Evolutionary conservation across 2,797 vertebrate species (phyloP).

Genomic region (Gymnothorax reevesii): DNA sequence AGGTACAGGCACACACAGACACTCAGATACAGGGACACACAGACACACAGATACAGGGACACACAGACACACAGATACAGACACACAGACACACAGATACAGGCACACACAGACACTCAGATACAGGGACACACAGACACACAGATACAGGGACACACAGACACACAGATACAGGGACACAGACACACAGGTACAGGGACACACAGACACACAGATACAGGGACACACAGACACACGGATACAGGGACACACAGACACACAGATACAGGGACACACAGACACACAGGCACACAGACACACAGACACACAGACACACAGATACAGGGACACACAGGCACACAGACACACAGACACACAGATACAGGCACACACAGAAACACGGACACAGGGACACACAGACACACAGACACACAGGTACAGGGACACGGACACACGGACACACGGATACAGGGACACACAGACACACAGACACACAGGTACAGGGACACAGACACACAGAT

Average conservation of each 20-base stretch:
- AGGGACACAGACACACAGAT: neutral
- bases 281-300: too few species aligned
- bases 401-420: conserved; percentile 9
- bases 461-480: neutral
- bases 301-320: neutral
- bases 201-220: too few species aligned
- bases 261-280: too few species aligned
- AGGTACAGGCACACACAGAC: conserved; percentile 4
- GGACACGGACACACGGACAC: neutral
- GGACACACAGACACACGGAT: too few species aligned
- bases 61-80: neutral
- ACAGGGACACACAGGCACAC: neutral
- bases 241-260: too few species aligned
- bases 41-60: neutral
- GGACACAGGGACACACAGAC: neutral
- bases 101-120: neutral
- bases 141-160: conserved; percentile 8
- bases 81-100: too few species aligned
- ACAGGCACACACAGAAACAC: neutral
- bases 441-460: neutral
- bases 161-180: neutral
- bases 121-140: neutral
- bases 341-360: conserved; percentile 7
- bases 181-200: too few species aligned
- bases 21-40: conserved; percentile 7